Base-by-base conservation (phyloP, 2,888 invertebrate genomes). In the Dryocosmus kuriphilus region DNA sequence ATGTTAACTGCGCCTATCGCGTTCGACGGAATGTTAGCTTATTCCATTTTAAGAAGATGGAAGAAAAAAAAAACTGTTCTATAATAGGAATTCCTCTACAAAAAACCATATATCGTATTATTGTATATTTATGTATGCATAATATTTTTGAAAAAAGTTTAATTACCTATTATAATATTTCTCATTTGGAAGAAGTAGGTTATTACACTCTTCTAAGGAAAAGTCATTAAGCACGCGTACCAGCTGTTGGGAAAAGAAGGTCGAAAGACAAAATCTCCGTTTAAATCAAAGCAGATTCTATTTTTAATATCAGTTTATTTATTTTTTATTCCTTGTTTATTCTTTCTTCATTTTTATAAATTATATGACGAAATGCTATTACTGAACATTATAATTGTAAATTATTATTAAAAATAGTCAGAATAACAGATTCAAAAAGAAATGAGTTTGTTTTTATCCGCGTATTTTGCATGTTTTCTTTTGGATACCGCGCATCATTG, bases 1-100 rank as follows among this genome's bases (percentile, higher is more conserved):
- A 51, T 19, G 46, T 46, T 71, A 71, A 30, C 24, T 24, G 27
- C 30, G 19, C 30, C 27, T 71, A 71, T 51, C 71, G 71, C 19
- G 30, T 46, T 71, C 51, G 19, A 27, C 30, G 30, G n/a, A n/a
- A 51, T 32, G 51, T 71, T 51, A 51, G 41, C 67, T 46, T 71
- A 51, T n/a, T n/a, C n/a, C 30, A 30, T 51, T 51, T 11, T 71
- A n/a, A 30, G 51, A 71, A 32, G n/a, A 27, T n/a, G 30, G 5
- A 51, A 1, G 24, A n/a, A 67, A 46, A 51, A 1, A 16, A n/a
- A 67, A 46, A 46, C 9, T 30, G 30, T 46, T 30, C 30, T 8
- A 67, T 46, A 67, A 67, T 67, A 46, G 46, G 22, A 24, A 61
- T 61, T 30, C 27, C 8, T 46, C n/a, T 35, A 8, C 11, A 35